phyloP scores from a whole-genome alignment of 2,888 invertebrate species.

The Drosophila formosana region DNA sequence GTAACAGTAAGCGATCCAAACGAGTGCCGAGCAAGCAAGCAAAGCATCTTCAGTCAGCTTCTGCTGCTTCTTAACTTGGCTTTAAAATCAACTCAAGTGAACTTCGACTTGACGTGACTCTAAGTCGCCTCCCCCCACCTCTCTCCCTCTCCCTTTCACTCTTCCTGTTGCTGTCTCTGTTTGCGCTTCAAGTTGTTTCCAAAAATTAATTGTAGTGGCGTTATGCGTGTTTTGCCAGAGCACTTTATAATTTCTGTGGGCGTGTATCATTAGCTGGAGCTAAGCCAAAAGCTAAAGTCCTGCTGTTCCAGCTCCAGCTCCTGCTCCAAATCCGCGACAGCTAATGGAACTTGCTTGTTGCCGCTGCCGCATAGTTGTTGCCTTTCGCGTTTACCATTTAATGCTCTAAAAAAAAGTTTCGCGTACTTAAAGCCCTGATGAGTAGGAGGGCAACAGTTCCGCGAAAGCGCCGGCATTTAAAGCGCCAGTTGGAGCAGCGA shows the following conservation, averaged over 20 bases:
- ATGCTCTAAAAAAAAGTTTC: slow-evolving; percentile 37
- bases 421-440: slow-evolving; percentile 46
- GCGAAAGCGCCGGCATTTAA: background rate
- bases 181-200: slow-evolving; percentile 20
- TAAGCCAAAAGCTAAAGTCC: slow-evolving; percentile 48
- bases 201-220: slow-evolving; percentile 72
- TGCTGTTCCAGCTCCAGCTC: background rate
- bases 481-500: background rate
- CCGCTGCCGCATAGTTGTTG: slow-evolving; percentile 49
- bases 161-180: background rate
- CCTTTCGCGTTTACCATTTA: slow-evolving; percentile 22
- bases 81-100: slow-evolving; percentile 71
- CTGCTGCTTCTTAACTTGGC: slow-evolving; percentile 64
- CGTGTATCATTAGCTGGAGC: slow-evolving; percentile 66
- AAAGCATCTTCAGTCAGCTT: slow-evolving; percentile 37
- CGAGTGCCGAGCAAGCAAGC: slow-evolving; percentile 20
- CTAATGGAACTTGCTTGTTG: slow-evolving; percentile 74
- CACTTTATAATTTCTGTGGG: slow-evolving; percentile 67
- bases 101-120: slow-evolving; percentile 22
- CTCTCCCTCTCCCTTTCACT: background rate
- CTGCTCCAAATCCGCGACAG: slow-evolving; percentile 47
- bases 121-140: background rate
- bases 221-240: slow-evolving; percentile 42
- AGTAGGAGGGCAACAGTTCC: background rate
- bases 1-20: slow-evolving; percentile 47